Base-by-base conservation (phyloP, 2,113 vertebrate species). In the Callithrix jacchus region DNA sequence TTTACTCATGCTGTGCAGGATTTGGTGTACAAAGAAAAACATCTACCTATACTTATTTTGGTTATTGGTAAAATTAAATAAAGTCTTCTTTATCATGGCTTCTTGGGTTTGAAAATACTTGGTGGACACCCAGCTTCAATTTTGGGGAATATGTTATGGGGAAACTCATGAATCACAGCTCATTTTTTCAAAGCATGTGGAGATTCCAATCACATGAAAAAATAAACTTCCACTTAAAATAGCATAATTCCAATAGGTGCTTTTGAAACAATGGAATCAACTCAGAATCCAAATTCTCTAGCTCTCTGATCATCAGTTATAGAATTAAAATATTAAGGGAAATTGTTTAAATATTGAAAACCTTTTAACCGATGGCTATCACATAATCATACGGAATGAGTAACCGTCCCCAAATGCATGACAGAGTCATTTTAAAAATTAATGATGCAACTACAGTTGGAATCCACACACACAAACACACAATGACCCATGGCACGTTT, bases 391-490 rank as follows among this genome's bases (percentile, higher is more conserved):
- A 20, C 37, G 56, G 17, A 7, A 1, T 76, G 80, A 35, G 8
- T 58, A 81, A 95, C 47, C 17, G 0, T 47, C 30, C 27, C 1
- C 6, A 16, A 61, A 76, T n/a, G 35, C 58, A 74, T 27, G 92
- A 85, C 70, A 86, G 61, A 90, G 30, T 80, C 83, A 32, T 87
- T 96, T 79, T 3, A 80, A 80, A 96, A 97, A 54, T 4, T 3
- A 10, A 35, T 56, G 94, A 92, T 97, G 91, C 96, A 98, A 82
- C n/a, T 93, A 4, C 61, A 49, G n/a, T 97, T 94, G 68, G 74
- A 73, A 80, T 74, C 45, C 13, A 47, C n/a, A 93, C 97, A 96
- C 89, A 79, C 91, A 37, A 14, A 58, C 37, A 87, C 17, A 37
- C 37, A 94, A 85, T 42, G 79, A 8, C 80, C 64, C 27, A 6